Evolutionary conservation across 2,797 vertebrate genomes (phyloP).

Genomic region (Sebastolobus alascanus): DNA sequence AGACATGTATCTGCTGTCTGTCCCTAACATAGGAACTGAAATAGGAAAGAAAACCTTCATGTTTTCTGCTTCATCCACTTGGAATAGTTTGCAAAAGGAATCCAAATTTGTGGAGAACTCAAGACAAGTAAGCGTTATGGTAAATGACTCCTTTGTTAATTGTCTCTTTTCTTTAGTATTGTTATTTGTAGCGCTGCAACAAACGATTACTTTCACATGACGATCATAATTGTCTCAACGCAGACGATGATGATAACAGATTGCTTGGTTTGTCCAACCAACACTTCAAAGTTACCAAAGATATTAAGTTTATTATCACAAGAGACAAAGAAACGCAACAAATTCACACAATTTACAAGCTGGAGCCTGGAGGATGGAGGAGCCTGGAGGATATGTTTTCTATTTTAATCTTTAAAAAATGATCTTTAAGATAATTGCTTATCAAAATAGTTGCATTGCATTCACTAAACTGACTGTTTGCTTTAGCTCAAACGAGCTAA

Average conservation of each 20-base stretch:
- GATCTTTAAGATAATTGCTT: background rate
- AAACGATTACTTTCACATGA: background rate
- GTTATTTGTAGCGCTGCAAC: background rate
- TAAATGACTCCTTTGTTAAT: background rate
- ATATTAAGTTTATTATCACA: background rate
- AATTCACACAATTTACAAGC: background rate
- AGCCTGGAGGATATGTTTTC: background rate
- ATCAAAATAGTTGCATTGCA: background rate
- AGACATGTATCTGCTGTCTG: background rate
- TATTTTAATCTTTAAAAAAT: background rate
- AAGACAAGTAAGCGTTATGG: background rate
- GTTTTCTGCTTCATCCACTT: slow-evolving; percentile 1
- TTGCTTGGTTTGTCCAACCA: too few species aligned
- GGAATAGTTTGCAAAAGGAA: background rate
- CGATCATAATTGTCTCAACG: background rate
- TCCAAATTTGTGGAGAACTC: background rate
- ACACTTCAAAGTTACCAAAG: background rate
- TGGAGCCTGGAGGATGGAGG: too few species aligned
- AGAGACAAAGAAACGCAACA: too few species aligned
- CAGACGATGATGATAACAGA: background rate
- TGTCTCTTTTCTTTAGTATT: background rate
- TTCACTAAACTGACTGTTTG: background rate
- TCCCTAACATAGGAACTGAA: background rate
- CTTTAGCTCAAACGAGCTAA: background rate
- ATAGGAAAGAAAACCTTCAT: background rate